Evolutionary conservation across 2,797 vertebrate genomes (phyloP).

Genomic region (Rallus crepitans): DNA sequence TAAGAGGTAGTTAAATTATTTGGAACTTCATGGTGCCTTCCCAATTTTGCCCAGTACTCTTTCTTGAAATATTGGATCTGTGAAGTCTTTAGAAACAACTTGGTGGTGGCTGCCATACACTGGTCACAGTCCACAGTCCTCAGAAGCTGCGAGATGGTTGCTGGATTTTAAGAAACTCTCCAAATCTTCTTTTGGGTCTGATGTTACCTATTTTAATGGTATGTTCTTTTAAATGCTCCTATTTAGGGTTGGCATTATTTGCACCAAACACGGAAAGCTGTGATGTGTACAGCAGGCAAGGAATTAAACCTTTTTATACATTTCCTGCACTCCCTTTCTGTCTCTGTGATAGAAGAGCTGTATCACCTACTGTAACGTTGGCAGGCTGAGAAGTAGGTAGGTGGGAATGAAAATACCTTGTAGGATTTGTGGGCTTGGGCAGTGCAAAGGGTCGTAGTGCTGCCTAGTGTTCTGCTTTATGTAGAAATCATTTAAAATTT

Average conservation of each 20-base stretch:
- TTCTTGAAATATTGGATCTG: not conserved
- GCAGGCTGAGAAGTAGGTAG: not conserved
- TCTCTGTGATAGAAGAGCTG: not conserved
- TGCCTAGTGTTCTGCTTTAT: not conserved
- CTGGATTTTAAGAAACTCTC: not conserved
- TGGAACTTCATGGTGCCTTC: not conserved
- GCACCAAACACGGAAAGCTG: not conserved
- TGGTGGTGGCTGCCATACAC: not conserved
- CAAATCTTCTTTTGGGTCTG: not conserved
- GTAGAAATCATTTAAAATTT: not conserved
- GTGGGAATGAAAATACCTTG: conserved; percentile 1
- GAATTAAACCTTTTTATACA: not conserved
- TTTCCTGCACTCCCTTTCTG: not conserved
- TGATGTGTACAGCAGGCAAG: not conserved
- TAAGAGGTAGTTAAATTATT: not conserved
- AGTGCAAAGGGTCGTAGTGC: not conserved
- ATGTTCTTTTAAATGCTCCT: not conserved
- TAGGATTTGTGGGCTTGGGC: not conserved
- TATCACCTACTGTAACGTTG: not conserved
- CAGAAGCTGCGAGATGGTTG: not conserved
- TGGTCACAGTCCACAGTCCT: not conserved
- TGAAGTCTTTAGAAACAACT: not conserved
- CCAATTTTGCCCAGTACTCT: not conserved
- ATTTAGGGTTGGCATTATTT: not conserved
- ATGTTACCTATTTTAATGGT: not conserved